These are phyloP conservation scores for Vanacampus margaritifer DNA, from an alignment of 2,113 vertebrate genomes.

Conservation along the genomic window DNA sequence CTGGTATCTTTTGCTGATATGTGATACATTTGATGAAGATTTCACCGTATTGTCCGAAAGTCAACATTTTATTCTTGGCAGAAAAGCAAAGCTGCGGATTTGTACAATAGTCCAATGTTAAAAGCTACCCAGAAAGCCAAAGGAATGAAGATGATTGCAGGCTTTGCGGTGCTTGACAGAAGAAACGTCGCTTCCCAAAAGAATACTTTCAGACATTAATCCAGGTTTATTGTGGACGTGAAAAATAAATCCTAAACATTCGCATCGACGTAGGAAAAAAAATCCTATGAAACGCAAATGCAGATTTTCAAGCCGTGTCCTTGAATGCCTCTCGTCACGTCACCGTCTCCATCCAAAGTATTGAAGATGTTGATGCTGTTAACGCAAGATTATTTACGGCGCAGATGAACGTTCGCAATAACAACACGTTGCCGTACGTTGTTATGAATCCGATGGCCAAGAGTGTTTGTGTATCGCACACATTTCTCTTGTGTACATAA, in stretches of 20 bases:
- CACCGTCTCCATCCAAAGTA: not conserved
- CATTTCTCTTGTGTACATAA: slow-evolving; percentile 34
- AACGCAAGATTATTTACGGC: slow-evolving; percentile 17
- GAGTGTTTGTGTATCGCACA: slow-evolving; percentile 56
- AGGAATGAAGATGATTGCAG: slow-evolving; percentile 8
- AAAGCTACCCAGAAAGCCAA: slow-evolving; percentile 15
- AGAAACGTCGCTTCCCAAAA: slow-evolving; percentile 9
- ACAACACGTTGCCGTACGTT: slow-evolving; percentile 50
- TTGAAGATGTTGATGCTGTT: not conserved
- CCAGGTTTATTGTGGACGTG: not conserved
- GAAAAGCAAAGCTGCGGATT: slow-evolving; percentile 11
- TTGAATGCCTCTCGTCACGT: not conserved
- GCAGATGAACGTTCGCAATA: slow-evolving; percentile 35
- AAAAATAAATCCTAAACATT: not conserved
- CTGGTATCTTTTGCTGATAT: slow-evolving; percentile 30
- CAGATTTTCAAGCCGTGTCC: not conserved
- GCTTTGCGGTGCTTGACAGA: slow-evolving; percentile 3
- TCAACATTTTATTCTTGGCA: slow-evolving; percentile 30
- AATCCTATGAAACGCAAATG: not conserved
- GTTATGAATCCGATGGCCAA: slow-evolving; percentile 25
- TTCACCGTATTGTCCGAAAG: slow-evolving; percentile 18
- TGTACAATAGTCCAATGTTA: slow-evolving; percentile 10
- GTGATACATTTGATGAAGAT: slow-evolving; percentile 20
- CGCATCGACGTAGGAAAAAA: not conserved
- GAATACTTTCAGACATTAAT: not conserved